Conservation (phyloP, 2,797 vertebrate species). For the Petrocephalus sullivani region DNA sequence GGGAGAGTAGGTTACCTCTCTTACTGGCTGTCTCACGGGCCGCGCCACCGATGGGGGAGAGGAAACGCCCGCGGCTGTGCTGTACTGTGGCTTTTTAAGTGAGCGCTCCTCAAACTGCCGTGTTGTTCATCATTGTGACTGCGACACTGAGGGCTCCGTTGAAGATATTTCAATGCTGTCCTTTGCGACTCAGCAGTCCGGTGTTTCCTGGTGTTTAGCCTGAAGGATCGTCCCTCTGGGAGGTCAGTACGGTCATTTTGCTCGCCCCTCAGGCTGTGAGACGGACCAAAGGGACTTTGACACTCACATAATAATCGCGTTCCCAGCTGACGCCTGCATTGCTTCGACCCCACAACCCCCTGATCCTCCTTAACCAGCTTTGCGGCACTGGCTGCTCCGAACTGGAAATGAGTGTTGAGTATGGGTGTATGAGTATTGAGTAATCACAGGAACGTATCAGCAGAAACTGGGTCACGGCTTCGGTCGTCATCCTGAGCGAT, state of each 20-base stretch:
- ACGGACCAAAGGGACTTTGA: neutral
- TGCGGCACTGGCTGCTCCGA: neutral
- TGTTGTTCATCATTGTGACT: neutral
- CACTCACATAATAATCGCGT: neutral
- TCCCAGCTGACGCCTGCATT: neutral
- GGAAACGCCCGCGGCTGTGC: neutral
- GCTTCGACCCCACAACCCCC: neutral
- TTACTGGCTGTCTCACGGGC: neutral
- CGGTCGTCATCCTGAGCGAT: neutral
- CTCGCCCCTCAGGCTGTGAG: neutral
- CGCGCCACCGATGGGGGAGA: neutral
- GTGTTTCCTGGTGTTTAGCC: neutral
- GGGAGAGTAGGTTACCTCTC: neutral
- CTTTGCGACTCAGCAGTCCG: neutral
- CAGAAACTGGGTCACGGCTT: constrained; percentile 11
- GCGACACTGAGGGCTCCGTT: neutral
- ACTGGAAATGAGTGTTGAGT: neutral
- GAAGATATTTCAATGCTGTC: neutral
- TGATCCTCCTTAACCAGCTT: neutral
- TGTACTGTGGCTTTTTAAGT: neutral
- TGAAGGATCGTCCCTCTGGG: neutral
- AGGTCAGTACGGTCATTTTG: neutral
- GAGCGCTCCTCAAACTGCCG: neutral
- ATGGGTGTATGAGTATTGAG: neutral
- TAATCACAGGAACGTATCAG: neutral